Conservation (phyloP, 2,113 vertebrate species). For the Heterochromis multidens region DNA sequence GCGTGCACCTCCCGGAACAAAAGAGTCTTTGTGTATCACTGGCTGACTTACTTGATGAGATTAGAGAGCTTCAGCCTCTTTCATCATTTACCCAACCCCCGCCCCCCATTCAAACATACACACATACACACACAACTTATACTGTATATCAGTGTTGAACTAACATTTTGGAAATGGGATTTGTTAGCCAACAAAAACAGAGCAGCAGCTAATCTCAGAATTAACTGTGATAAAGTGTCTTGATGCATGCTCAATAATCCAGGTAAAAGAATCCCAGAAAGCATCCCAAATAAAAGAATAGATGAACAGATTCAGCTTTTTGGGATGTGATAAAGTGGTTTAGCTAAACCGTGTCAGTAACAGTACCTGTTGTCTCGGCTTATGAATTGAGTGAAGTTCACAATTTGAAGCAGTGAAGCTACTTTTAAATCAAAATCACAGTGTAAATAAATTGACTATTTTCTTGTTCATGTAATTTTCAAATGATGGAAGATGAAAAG, state of each 20-base stretch:
- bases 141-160: background rate
- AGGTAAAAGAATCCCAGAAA: no score
- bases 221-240: no score
- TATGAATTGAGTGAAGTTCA: no score
- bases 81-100: no score
- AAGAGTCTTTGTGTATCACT: slow-evolving; percentile 50
- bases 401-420: background rate
- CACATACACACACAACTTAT: background rate
- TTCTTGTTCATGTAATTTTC: background rate
- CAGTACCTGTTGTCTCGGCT: no score
- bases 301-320: no score
- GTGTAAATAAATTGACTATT: background rate
- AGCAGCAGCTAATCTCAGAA: background rate
- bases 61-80: slow-evolving; percentile 51
- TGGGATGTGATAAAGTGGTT: no score
- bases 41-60: slow-evolving; percentile 48
- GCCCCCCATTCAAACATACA: background rate
- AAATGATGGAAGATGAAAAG: background rate
- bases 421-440: background rate
- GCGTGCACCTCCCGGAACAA: slow-evolving; percentile 12
- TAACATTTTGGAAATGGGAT: background rate
- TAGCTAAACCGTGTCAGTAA: no score
- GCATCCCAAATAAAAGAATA: no score
- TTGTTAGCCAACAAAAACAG: background rate
- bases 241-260: no score